Base-by-base conservation (phyloP, 2,888 invertebrate genomes). In the Allophyes oxyacanthae region DNA sequence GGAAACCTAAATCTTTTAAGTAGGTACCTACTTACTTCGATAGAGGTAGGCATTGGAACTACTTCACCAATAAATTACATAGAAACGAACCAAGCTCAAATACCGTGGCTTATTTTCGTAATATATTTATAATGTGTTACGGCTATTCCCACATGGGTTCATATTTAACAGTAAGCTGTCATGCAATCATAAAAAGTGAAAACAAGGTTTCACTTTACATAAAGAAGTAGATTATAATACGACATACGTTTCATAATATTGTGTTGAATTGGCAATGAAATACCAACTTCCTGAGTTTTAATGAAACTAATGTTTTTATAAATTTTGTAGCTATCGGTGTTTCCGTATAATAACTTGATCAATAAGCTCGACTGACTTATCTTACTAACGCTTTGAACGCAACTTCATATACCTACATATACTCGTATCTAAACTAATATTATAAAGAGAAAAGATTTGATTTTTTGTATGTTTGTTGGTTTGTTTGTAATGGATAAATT, bases 171-270 rank as follows among this genome's bases (percentile, higher is more conserved):
- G 81, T 79, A 72, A 78, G 74, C 68, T 83, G 83, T 81, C 90
- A 91, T 88, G 91, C 91, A 85, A 91, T 78, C 82, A 79, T 82
- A 80, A 89, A 89, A 90, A 91, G 90, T 89, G 90, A 91, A 91
- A 92, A 85, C 89, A 79, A 81, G 81, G 81, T 89, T 89, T 89
- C 83, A 82, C 82, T 84, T 82, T 64, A 74, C 63, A 72, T 28
- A 28, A 28, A 28, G 28, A 28, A 28, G 7, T 28, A 28, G 28
- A 28, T 70, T 77, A 71, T 62, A 74, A 73, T 68, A 58, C 20
- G 20, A 20, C 20, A 20, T 3, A 20, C 53, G 42, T 68, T 70
- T 73, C 58, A 61, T 64, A 75, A 75, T 72, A 61, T 46, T 64
- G 36, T 61, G 36, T 58, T 44, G 49, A 25, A 59, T 57, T 49